Evolutionary conservation across 2,888 invertebrate genomes (phyloP).

Genomic region (Orthosia gracilis): DNA sequence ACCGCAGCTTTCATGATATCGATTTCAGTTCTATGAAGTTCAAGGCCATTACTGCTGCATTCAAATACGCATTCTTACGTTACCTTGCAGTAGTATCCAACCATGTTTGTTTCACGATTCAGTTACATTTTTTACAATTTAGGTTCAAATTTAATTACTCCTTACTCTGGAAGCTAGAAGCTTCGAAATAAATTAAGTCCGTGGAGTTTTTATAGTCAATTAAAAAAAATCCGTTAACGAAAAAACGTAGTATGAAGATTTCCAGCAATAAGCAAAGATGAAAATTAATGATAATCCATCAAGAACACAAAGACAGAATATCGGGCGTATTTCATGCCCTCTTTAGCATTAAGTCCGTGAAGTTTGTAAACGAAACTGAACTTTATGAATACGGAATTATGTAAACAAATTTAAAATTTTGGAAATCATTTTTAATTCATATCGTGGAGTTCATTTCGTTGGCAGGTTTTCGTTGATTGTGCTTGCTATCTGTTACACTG

Average conservation of each 20-base stretch:
- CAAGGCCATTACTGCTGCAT: constrained; percentile 53
- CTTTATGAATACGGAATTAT: constrained; percentile 56
- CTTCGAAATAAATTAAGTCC: neutral
- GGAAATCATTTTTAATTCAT: constrained; percentile 52
- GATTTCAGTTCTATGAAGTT: constrained; percentile 41
- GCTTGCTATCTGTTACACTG: constrained; percentile 3
- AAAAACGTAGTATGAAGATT: constrained; percentile 3
- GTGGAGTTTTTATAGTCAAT: neutral
- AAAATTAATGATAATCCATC: constrained; percentile 19
- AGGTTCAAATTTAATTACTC: neutral
- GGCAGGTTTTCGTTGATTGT: constrained; percentile 30
- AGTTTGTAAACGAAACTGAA: constrained; percentile 43
- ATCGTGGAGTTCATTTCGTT: constrained; percentile 50
- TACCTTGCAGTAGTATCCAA: neutral
- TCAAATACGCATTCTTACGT: constrained; percentile 49
- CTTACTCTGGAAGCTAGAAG: neutral
- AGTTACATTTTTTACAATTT: neutral
- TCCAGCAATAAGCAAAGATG: constrained; percentile 8
- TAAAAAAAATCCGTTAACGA: neutral
- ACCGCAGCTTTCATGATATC: constrained; percentile 32
- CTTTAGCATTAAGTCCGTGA: constrained; percentile 39
- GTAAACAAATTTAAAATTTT: constrained; percentile 50
- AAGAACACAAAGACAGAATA: constrained; percentile 30
- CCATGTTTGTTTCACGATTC: neutral
- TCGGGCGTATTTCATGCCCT: constrained; percentile 33